Evolutionary conservation across 2,888 invertebrate genomes (phyloP).

Genomic region (Stenolophus ochropezus): DNA sequence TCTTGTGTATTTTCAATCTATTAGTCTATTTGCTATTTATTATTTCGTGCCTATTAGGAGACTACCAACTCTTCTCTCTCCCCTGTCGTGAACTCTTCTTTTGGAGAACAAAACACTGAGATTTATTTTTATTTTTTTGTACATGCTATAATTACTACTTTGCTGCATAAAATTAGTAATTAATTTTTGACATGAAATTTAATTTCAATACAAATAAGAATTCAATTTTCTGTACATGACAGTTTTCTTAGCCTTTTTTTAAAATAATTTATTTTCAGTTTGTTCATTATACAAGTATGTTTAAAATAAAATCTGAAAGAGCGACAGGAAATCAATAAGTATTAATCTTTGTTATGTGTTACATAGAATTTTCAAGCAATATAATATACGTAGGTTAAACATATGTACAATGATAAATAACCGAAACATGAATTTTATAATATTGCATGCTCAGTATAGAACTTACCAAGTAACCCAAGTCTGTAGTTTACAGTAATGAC

Average conservation of each 20-base stretch:
- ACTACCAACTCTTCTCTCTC: no score
- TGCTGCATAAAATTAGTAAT: no score
- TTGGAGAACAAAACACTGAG: no score
- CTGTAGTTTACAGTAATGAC: slow-evolving; percentile 91
- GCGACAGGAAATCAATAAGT: neutral
- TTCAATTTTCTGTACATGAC: neutral
- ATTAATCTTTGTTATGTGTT: neutral
- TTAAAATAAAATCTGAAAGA: neutral
- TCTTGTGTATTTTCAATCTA: neutral
- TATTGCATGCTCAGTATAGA: no score
- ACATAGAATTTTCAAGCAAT: neutral
- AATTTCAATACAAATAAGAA: neutral
- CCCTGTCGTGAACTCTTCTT: no score
- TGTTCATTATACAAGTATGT: neutral
- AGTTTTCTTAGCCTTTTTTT: neutral
- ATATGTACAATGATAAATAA: no score
- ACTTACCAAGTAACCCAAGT: slow-evolving; percentile 89
- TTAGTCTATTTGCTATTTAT: neutral
- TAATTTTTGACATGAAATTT: neutral
- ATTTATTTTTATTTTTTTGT: no score
- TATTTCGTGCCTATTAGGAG: no score
- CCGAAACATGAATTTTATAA: no score
- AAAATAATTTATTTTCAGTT: neutral
- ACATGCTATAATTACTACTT: no score
- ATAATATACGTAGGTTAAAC: no score